These are phyloP conservation scores for Acleris literana DNA, from an alignment of 2,888 invertebrate genomes.

Conservation along the genomic window DNA sequence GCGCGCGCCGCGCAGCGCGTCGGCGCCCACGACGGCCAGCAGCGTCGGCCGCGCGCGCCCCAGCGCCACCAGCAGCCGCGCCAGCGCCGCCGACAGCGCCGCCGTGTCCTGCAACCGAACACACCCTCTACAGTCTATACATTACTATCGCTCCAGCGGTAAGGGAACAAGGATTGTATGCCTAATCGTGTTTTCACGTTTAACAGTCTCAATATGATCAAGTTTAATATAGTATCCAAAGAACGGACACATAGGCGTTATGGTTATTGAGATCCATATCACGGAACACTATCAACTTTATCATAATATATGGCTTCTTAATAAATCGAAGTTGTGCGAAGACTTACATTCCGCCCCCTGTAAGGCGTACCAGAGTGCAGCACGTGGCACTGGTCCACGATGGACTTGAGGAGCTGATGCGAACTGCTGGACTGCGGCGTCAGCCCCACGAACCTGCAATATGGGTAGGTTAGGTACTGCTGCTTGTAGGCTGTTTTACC, in stretches of 20 bases:
- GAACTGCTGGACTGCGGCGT: constrained; percentile 87
- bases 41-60: constrained; percentile 85
- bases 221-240: too few species aligned
- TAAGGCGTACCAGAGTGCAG: constrained; percentile 87
- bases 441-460: constrained; percentile 85
- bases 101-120: constrained; percentile 88
- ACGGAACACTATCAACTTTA: too few species aligned
- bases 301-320: too few species aligned
- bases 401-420: constrained; percentile 88
- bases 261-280: too few species aligned
- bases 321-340: background rate
- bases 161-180: background rate
- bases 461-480: constrained; percentile 38
- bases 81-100: constrained; percentile 86
- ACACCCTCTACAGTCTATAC: too few species aligned
- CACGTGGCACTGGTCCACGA: constrained; percentile 89
- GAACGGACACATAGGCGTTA: too few species aligned
- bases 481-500: too few species aligned
- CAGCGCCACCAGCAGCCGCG: constrained; percentile 86
- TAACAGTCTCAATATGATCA: too few species aligned
- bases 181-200: too few species aligned
- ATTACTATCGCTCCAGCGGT: too few species aligned
- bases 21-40: constrained; percentile 89
- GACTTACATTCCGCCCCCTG: constrained; percentile 79
- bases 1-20: constrained; percentile 85